These are phyloP conservation scores for Mesochorus sp. DNA, from an alignment of 2,888 invertebrate genomes.

Conservation along the genomic window DNA sequence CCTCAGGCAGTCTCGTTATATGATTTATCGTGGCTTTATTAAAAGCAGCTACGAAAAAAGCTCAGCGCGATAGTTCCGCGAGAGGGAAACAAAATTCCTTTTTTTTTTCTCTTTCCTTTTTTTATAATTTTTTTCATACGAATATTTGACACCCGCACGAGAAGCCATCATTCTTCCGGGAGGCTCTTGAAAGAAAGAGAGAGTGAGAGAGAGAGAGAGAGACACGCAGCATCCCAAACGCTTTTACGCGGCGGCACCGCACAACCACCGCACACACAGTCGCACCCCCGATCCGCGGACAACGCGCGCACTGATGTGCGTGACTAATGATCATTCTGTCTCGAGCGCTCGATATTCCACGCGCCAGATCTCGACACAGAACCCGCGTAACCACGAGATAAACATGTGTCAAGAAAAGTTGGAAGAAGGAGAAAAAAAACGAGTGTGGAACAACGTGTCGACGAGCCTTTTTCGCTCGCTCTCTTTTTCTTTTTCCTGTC, in stretches of 20 bases:
- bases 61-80: conserved; percentile 36
- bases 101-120: conserved; percentile 27
- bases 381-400: conserved; percentile 59
- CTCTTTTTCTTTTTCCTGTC: neutral
- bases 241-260: conserved; percentile 58
- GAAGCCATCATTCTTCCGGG: conserved; percentile 58
- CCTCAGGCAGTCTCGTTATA: conserved; percentile 45
- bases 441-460: conserved; percentile 54
- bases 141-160: conserved; percentile 62
- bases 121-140: conserved; percentile 36
- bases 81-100: conserved; percentile 23
- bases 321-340: conserved; percentile 64
- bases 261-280: conserved; percentile 35
- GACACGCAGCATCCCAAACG: conserved; percentile 61
- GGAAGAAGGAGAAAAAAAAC: conserved; percentile 33
- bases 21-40: conserved; percentile 61
- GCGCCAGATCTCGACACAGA: conserved; percentile 34
- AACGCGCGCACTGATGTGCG: conserved; percentile 42
- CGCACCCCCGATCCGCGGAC: neutral
- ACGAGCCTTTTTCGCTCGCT: conserved; percentile 33
- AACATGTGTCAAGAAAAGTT: conserved; percentile 62
- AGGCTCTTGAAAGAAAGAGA: conserved; percentile 37
- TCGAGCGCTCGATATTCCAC: conserved; percentile 62
- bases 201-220: conserved; percentile 6
- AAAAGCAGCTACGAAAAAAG: conserved; percentile 43